Evolutionary conservation across 2,888 invertebrate genomes (phyloP).

Genomic region (Apoda limacodes): DNA sequence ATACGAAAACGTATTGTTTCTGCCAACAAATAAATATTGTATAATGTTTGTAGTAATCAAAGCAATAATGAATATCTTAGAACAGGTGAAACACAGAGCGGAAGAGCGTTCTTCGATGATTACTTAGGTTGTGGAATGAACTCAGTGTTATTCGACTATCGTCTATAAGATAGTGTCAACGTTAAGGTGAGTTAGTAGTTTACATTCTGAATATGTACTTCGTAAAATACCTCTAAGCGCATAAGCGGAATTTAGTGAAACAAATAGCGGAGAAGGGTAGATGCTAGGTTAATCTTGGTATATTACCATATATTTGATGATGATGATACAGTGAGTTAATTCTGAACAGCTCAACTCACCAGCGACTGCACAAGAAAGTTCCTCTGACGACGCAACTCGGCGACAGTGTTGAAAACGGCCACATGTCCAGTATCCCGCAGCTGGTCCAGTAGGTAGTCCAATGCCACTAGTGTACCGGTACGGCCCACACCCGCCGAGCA

Average conservation of each 20-base stretch:
- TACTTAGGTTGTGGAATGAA: no score
- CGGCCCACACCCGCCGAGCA: slow-evolving; percentile 95
- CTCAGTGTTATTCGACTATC: not conserved
- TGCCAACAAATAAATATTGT: slow-evolving; percentile 40
- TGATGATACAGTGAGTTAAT: no score
- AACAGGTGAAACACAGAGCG: not conserved
- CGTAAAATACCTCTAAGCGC: no score
- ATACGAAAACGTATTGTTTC: slow-evolving; percentile 98
- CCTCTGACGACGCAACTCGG: slow-evolving; percentile 88
- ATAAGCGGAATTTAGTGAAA: no score
- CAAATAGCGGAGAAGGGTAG: no score
- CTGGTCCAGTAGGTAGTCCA: slow-evolving; percentile 91
- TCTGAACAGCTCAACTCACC: slow-evolving; percentile 32
- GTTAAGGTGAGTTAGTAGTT: no score
- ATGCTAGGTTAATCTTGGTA: no score
- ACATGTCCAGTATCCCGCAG: slow-evolving; percentile 84
- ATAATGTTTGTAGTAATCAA: not conserved
- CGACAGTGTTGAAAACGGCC: slow-evolving; percentile 91
- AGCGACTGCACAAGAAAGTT: slow-evolving; percentile 93
- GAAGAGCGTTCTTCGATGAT: no score
- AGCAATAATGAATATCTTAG: not conserved
- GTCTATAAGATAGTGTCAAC: no score
- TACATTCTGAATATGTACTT: no score
- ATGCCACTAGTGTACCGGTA: slow-evolving; percentile 93
- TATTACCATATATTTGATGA: no score